Conservation (phyloP, 2,888 invertebrate genomes). For the Tillus elongatus region DNA sequence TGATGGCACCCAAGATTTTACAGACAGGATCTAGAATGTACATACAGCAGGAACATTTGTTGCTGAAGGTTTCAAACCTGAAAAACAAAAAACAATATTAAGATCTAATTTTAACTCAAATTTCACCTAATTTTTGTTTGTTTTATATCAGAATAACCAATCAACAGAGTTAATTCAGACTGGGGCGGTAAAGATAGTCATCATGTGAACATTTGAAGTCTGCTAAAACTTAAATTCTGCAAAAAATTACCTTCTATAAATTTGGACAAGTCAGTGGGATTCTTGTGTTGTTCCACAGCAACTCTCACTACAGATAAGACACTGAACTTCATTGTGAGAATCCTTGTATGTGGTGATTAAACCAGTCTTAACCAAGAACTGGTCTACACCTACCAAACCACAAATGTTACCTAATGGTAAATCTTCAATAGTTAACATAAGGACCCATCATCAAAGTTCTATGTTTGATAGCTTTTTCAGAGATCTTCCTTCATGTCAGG, state of each 20-base stretch:
- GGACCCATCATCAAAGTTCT: constrained; percentile 99
- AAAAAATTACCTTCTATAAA: constrained; percentile 68
- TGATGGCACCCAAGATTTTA: constrained; percentile 73
- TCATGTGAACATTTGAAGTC: constrained; percentile 6
- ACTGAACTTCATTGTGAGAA: constrained; percentile 99
- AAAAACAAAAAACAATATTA: constrained; percentile 18
- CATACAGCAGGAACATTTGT: constrained; percentile 56
- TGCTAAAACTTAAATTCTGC: not conserved
- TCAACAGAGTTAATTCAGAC: constrained; percentile 18
- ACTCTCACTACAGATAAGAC: constrained; percentile 99
- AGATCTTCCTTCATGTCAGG: constrained; percentile 99
- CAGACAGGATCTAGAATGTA: constrained; percentile 99
- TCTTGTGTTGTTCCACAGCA: constrained; percentile 99
- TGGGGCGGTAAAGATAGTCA: constrained; percentile 23
- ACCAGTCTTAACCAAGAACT: constrained; percentile 98
- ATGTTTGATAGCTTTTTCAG: constrained; percentile 96
- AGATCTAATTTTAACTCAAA: constrained; percentile 8
- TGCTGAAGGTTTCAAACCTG: constrained; percentile 48
- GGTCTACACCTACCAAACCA: constrained; percentile 99
- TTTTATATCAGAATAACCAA: constrained; percentile 15
- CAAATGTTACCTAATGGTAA: constrained; percentile 98
- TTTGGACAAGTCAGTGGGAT: constrained; percentile 98
- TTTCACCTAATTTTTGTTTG: constrained; percentile 3
- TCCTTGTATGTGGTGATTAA: constrained; percentile 98
- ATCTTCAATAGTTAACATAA: constrained; percentile 81